phyloP scores from a whole-genome alignment of 2,113 vertebrate species.

The Marmota monax region DNA sequence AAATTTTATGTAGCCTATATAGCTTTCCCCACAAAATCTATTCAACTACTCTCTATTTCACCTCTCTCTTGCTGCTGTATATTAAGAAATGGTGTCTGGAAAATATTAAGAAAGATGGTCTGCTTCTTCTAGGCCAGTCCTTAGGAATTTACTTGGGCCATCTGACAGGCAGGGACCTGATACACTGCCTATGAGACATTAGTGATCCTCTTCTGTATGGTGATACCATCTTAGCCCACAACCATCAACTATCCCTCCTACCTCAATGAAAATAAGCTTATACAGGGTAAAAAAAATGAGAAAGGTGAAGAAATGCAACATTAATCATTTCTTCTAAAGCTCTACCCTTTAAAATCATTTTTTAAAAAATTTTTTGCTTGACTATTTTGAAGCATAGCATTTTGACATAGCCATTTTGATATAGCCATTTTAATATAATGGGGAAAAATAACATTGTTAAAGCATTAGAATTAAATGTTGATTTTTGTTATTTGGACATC shows the following conservation, averaged over 20 bases:
- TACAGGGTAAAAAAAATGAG: not conserved
- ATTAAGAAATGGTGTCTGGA: not conserved
- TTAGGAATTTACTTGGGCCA: not conserved
- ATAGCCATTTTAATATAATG: not conserved
- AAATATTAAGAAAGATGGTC: not conserved
- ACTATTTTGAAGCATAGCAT: not conserved
- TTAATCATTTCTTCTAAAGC: not conserved
- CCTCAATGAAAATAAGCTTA: not conserved
- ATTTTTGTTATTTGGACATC: not conserved
- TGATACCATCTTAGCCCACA: not conserved
- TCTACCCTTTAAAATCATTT: not conserved
- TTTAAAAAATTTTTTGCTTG: not conserved
- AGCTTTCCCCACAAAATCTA: not conserved
- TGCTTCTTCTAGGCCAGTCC: not conserved
- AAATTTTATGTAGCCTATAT: not conserved
- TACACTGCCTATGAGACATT: rapidly evolving
- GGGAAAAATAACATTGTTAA: not conserved
- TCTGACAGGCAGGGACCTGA: rapidly evolving
- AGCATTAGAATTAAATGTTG: not conserved
- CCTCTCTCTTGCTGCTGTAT: not conserved
- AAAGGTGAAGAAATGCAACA: not conserved
- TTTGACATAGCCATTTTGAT: not conserved
- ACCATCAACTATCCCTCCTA: not conserved
- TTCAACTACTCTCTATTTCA: not conserved
- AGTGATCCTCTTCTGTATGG: not conserved